Conservation (phyloP, 2,888 invertebrate genomes). For the Eupithecia insigniata region DNA sequence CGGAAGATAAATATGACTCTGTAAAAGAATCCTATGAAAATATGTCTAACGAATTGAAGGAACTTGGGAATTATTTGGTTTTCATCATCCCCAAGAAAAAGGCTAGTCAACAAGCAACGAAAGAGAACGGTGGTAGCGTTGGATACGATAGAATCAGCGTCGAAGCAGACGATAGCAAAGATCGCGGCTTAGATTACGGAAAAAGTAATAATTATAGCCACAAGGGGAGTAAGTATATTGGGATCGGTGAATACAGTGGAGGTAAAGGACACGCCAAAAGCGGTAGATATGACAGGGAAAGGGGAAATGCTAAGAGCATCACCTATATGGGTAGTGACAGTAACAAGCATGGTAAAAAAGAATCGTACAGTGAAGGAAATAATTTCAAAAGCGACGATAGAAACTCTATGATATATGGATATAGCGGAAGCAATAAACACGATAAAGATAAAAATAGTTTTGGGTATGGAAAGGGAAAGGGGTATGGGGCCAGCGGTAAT, state of each 20-base stretch:
- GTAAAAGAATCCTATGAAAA: background rate
- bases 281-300: background rate
- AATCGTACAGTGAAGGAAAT: background rate
- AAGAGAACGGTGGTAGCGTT: background rate
- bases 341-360: background rate
- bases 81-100: background rate
- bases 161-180: background rate
- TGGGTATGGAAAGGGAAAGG: background rate
- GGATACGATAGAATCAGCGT: background rate
- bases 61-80: background rate
- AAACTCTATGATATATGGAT: background rate
- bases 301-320: background rate
- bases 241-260: background rate
- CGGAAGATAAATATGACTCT: background rate
- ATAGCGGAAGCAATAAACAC: background rate
- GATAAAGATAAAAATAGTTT: background rate
- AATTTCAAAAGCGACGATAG: background rate
- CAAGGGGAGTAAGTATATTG: background rate
- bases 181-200: background rate
- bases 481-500: background rate
- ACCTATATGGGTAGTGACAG: background rate
- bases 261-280: background rate
- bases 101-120: background rate
- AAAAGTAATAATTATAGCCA: background rate
- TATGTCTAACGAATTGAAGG: background rate